A percentile compares a stretch with the other conserved stretches of the same genome.
Conservation (phyloP, 2,888 invertebrate species). For the Xestobium rufovillosum region DNA sequence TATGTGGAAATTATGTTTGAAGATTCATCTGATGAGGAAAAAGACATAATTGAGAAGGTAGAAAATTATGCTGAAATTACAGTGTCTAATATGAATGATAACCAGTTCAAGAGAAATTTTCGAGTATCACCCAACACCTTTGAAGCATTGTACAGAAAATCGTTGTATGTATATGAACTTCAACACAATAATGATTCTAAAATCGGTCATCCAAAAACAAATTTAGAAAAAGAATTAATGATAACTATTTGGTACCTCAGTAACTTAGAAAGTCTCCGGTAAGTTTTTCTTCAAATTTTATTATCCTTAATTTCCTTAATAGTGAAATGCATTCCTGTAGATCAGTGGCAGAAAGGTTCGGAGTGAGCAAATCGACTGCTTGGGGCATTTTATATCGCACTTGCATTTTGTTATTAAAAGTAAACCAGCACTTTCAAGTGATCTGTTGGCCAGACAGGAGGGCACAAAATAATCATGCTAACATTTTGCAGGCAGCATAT, state of each 20-base stretch:
- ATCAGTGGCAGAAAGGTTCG: slow-evolving; percentile 18
- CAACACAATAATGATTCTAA: background rate
- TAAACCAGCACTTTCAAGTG: slow-evolving; percentile 15
- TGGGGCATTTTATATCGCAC: slow-evolving; percentile 21
- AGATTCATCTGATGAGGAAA: too few relatives aligned
- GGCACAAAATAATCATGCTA: slow-evolving; percentile 11
- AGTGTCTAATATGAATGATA: too few relatives aligned
- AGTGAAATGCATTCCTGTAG: background rate
- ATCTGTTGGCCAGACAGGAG: slow-evolving; percentile 16
- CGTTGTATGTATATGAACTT: background rate
- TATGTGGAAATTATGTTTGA: too few relatives aligned
- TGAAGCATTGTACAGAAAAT: slow-evolving; percentile 1
- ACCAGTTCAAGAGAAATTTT: background rate
- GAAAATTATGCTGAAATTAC: too few relatives aligned
- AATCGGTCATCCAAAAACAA: slow-evolving; percentile 11
- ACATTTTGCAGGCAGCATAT: background rate
- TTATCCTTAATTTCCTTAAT: background rate
- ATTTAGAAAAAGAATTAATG: slow-evolving; percentile 15
- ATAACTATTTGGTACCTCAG: slow-evolving; percentile 18
- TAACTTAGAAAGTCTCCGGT: slow-evolving; percentile 13
- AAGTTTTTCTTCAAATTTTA: background rate
- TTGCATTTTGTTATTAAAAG: slow-evolving; percentile 15
- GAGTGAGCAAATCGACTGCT: slow-evolving; percentile 19
- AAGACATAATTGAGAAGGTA: too few relatives aligned
- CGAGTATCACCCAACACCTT: slow-evolving; percentile 2